Base-by-base conservation (phyloP, 2,888 invertebrate species). In the Podotricha telesiphe region DNA sequence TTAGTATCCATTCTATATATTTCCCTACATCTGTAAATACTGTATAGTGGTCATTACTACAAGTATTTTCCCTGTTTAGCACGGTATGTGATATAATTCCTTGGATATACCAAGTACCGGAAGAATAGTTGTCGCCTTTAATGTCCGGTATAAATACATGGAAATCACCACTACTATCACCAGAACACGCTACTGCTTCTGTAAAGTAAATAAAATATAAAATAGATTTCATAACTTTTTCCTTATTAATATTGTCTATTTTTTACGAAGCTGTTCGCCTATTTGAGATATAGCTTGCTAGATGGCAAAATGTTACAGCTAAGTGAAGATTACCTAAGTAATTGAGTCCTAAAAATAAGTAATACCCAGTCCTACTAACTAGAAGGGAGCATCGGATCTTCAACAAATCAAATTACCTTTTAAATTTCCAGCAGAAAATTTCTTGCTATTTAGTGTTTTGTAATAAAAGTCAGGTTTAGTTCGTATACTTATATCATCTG, bases 341-440 rank as follows among this genome's bases (percentile, higher is more conserved):
- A n/a, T n/a, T n/a, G n/a, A n/a, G n/a, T n/a, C n/a, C n/a, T n/a
- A n/a, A n/a, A n/a, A n/a, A n/a, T n/a, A n/a, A n/a, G n/a, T n/a
- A n/a, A n/a, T n/a, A n/a, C n/a, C n/a, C n/a, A n/a, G n/a, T n/a
- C n/a, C n/a, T n/a, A n/a, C n/a, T n/a, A n/a, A n/a, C 3, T 28
- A 28, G 28, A 4, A 28, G 28, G 28, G 28, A 28, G 28, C 28
- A 28, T 28, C 28, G 6, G 2, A 28, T 6, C 28, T 28, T 28
- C 28, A 28, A 28, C 28, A 28, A 28, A 37, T 37, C 5, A 17
- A 42, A 20, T 42, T 28, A 62, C 61, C 61, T n/a, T 62, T 48
- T n/a, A 28, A 47, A 22, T 28, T 1, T 62, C 61, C 61, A 47
- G 48, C 61, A 47, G 48, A 62, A 48, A 62, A 62, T 48, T 48